Percentiles rank a stretch among this genome's conserved stretches.
Conservation (phyloP, 2,888 invertebrate genomes). For the Mythimna pallens region DNA sequence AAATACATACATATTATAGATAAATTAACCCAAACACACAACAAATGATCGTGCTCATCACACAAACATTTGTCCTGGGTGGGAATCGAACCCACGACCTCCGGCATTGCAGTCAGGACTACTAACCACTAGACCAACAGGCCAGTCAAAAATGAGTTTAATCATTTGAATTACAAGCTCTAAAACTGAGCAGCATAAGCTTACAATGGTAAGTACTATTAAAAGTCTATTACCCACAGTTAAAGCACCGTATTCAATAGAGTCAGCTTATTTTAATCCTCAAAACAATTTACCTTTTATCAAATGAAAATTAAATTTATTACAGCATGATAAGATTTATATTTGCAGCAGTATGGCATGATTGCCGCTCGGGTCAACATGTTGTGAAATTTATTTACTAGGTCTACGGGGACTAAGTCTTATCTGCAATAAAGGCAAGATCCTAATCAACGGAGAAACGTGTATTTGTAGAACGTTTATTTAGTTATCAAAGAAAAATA, state of each 20-base stretch:
- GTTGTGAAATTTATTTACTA: constrained; percentile 47
- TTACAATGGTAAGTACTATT: background rate
- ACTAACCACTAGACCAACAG: too few species aligned
- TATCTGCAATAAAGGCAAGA: constrained; percentile 63
- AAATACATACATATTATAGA: too few species aligned
- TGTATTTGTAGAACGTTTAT: background rate
- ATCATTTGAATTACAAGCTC: background rate
- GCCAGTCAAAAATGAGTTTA: too few species aligned
- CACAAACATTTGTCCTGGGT: too few species aligned
- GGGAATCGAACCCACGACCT: too few species aligned
- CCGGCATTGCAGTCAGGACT: too few species aligned
- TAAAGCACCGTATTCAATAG: constrained; percentile 9
- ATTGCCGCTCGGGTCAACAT: constrained; percentile 52
- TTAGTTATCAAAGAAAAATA: background rate
- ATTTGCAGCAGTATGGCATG: background rate
- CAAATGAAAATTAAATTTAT: constrained; percentile 25
- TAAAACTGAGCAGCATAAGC: background rate
- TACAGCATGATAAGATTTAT: background rate
- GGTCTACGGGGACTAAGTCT: constrained; percentile 61
- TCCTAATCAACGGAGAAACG: constrained; percentile 35
- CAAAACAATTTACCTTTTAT: background rate
- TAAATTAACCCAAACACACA: too few species aligned
- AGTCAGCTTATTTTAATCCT: constrained; percentile 35
- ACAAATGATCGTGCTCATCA: too few species aligned
- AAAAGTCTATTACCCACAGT: too few species aligned